Percentiles rank a stretch among this genome's conserved stretches.
Conservation (phyloP, 2,888 invertebrate species). For the Ceraclea dissimilis region DNA sequence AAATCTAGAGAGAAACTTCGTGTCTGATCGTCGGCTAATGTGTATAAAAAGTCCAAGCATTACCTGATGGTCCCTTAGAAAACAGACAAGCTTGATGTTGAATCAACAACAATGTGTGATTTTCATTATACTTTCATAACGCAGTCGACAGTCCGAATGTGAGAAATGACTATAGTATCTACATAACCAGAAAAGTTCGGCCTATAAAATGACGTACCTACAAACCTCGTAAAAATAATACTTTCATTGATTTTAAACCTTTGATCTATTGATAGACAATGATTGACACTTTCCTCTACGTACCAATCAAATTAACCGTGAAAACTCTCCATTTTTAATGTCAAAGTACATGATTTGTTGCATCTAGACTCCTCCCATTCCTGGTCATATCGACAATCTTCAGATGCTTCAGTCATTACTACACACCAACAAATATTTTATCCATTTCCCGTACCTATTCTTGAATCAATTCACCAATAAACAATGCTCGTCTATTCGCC, state of each 20-base stretch:
- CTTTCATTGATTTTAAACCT: neutral
- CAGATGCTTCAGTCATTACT: conserved; percentile 2
- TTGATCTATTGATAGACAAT: neutral
- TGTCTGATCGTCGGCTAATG: too few species aligned
- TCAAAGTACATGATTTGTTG: conserved; percentile 6
- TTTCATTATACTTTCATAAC: too few species aligned
- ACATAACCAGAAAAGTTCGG: too few species aligned
- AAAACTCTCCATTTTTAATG: neutral
- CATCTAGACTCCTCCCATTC: conserved; percentile 2
- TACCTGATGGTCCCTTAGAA: too few species aligned
- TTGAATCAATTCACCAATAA: neutral
- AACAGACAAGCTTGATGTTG: too few species aligned
- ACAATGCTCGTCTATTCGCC: conserved; percentile 7
- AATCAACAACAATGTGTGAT: too few species aligned
- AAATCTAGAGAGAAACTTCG: too few species aligned
- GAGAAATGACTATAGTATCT: too few species aligned
- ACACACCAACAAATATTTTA: neutral
- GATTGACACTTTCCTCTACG: neutral
- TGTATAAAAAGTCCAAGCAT: too few species aligned
- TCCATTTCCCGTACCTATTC: conserved; percentile 12
- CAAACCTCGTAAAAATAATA: neutral
- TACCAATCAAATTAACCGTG: neutral
- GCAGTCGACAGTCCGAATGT: too few species aligned
- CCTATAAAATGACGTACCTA: too few species aligned
- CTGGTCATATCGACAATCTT: neutral